Evolutionary conservation across 2,888 invertebrate species (phyloP).

Genomic region (Altica lythri): DNA sequence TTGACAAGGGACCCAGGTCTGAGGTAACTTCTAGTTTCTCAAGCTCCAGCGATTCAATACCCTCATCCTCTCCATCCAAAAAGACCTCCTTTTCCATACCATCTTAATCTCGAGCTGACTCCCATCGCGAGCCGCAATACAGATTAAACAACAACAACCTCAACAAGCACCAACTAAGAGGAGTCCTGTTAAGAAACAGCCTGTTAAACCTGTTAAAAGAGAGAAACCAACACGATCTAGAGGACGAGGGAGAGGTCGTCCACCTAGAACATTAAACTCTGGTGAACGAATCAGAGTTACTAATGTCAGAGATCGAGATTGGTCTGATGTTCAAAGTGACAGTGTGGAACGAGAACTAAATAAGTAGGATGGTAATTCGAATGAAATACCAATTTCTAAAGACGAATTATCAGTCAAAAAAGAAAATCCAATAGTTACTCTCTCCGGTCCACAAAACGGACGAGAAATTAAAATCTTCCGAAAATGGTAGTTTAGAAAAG

Average conservation of each 20-base stretch:
- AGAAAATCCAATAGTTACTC: slow-evolving; percentile 66
- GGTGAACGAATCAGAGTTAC: slow-evolving; percentile 71
- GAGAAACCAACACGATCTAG: slow-evolving; percentile 69
- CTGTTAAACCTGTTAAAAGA: slow-evolving; percentile 63
- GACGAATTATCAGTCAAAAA: slow-evolving; percentile 48
- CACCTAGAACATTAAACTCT: slow-evolving; percentile 51
- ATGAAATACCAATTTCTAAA: slow-evolving; percentile 47
- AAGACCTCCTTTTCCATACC: slow-evolving; percentile 31
- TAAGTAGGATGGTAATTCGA: slow-evolving; percentile 57
- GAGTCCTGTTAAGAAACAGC: slow-evolving; percentile 29
- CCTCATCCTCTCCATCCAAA: slow-evolving; percentile 38
- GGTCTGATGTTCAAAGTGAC: slow-evolving; percentile 64
- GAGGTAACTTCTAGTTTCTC: slow-evolving; percentile 68
- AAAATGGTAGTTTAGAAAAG: slow-evolving; percentile 53
- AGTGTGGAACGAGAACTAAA: slow-evolving; percentile 53
- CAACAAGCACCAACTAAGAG: slow-evolving; percentile 21
- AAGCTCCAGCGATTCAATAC: slow-evolving; percentile 60
- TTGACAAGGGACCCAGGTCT: slow-evolving; percentile 76
- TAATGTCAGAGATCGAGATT: slow-evolving; percentile 69
- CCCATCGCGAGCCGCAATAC: slow-evolving; percentile 36
- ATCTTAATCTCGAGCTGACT: slow-evolving; percentile 31
- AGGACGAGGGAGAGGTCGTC: slow-evolving; percentile 47
- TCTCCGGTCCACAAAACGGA: slow-evolving; percentile 67
- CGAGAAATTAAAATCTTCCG: slow-evolving; percentile 60
- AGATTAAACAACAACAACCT: slow-evolving; percentile 29